These are phyloP conservation scores for Zygogramma bicolorata DNA, from an alignment of 2,888 invertebrate genomes.

Conservation along the genomic window DNA sequence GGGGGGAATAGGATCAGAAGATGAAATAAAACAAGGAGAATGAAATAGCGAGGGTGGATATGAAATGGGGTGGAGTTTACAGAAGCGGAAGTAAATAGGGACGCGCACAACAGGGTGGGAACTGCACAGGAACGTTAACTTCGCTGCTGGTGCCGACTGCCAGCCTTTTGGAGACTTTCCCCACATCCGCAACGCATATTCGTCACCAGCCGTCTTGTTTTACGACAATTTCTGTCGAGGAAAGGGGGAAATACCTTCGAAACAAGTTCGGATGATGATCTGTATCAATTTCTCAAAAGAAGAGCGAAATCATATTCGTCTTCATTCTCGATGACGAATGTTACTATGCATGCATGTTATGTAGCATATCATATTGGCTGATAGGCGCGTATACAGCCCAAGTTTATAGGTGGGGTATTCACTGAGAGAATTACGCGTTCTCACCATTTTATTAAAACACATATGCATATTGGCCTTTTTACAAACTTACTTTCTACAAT, in stretches of 20 bases:
- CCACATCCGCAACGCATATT: slow-evolving; percentile 49
- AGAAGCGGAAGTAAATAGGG: slow-evolving; percentile 73
- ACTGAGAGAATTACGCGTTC: too few species aligned
- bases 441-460: too few species aligned
- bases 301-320: too few species aligned
- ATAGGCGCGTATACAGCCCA: too few species aligned
- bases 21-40: slow-evolving; percentile 68
- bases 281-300: too few species aligned
- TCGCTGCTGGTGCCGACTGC: slow-evolving; percentile 56
- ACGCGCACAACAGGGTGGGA: slow-evolving; percentile 63
- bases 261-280: background rate
- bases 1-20: slow-evolving; percentile 63
- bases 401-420: too few species aligned
- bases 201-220: slow-evolving; percentile 42
- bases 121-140: slow-evolving; percentile 62
- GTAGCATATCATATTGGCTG: too few species aligned
- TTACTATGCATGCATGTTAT: too few species aligned
- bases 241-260: background rate
- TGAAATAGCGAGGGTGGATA: slow-evolving; percentile 69
- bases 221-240: background rate
- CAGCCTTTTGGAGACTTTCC: slow-evolving; percentile 50
- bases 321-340: too few species aligned
- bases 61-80: slow-evolving; percentile 68
- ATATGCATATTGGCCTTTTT: too few species aligned
- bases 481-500: too few species aligned